Percentiles rank a stretch among this genome's conserved stretches.
Conservation (phyloP, 2,888 invertebrate genomes). For the Epistrophella euchroma region DNA sequence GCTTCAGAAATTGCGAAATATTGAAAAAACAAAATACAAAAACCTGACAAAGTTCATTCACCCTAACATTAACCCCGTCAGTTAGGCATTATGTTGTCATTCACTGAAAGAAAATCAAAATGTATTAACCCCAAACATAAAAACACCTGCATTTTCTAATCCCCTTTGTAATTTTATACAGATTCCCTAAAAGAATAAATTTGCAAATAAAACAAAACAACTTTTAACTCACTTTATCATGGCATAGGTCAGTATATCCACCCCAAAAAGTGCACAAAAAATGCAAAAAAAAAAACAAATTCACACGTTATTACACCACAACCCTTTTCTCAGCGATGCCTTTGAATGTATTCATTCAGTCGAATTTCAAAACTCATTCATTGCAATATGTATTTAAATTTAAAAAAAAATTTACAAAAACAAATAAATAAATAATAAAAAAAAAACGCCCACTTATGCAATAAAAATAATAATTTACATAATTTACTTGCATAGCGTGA, state of each 20-base stretch:
- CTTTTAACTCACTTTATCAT: conserved; percentile 16
- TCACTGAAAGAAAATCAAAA: not conserved
- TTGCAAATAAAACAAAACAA: not conserved
- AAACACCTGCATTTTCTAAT: conserved; percentile 23
- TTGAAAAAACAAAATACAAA: not conserved
- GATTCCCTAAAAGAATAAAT: not conserved
- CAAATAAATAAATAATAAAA: conserved; percentile 5
- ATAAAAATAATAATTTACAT: conserved; percentile 53
- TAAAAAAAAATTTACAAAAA: not conserved
- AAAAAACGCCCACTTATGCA: conserved; percentile 48
- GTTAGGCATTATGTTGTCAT: not conserved
- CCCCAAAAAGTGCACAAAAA: not conserved
- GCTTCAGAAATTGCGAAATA: not conserved
- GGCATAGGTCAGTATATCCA: conserved; percentile 23
- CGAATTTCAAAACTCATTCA: conserved; percentile 50
- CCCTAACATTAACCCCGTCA: not conserved
- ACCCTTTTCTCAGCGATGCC: not conserved
- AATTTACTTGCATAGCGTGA: conserved; percentile 32
- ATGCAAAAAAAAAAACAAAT: not conserved
- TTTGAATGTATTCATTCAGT: conserved; percentile 44
- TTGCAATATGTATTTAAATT: conserved; percentile 14
- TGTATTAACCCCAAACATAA: conserved; percentile 9
- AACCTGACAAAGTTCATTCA: conserved; percentile 1
- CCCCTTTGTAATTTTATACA: not conserved
- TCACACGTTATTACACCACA: conserved; percentile 8